Percentiles rank a stretch among this genome's conserved stretches.
These are phyloP conservation scores for Drosophila carrolli DNA, from an alignment of 1,140 invertebrate species.

Conservation along the genomic window DNA sequence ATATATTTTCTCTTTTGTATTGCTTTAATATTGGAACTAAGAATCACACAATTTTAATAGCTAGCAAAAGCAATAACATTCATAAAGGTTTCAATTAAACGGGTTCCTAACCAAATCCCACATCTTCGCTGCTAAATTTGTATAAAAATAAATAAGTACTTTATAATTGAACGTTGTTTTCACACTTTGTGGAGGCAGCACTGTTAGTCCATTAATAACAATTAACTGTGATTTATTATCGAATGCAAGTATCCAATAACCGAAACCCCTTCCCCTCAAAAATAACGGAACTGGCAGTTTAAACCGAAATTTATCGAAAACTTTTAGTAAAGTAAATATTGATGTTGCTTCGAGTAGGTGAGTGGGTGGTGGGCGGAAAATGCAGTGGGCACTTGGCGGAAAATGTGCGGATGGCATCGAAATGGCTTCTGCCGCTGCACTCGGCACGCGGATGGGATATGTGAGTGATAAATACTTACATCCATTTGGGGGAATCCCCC, in stretches of 20 bases:
- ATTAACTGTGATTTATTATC: slow-evolving; percentile 11
- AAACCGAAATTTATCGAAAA: slow-evolving; percentile 26
- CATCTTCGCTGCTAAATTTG: too few species aligned
- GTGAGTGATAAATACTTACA: background rate
- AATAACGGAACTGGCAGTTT: slow-evolving; percentile 3
- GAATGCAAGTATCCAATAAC: background rate
- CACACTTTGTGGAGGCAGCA: background rate
- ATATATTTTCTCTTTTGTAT: too few species aligned
- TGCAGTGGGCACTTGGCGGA: slow-evolving; percentile 12
- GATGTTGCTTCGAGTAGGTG: slow-evolving; percentile 3
- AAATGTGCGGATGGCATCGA: slow-evolving; percentile 14
- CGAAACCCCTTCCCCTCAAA: too few species aligned
- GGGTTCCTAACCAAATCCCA: too few species aligned
- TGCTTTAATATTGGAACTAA: too few species aligned
- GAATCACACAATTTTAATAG: too few species aligned
- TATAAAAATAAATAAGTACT: too few species aligned
- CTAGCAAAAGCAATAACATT: too few species aligned
- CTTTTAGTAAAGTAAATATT: slow-evolving; percentile 39
- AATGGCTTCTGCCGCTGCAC: slow-evolving; percentile 10
- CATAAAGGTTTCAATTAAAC: too few species aligned
- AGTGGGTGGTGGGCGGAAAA: background rate
- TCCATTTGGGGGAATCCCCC: too few species aligned
- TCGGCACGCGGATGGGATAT: slow-evolving; percentile 1
- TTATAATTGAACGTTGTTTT: background rate
- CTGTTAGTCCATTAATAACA: background rate